These are phyloP conservation scores for Pherbina coryleti DNA, from an alignment of 2,888 invertebrate species.

Conservation along the genomic window DNA sequence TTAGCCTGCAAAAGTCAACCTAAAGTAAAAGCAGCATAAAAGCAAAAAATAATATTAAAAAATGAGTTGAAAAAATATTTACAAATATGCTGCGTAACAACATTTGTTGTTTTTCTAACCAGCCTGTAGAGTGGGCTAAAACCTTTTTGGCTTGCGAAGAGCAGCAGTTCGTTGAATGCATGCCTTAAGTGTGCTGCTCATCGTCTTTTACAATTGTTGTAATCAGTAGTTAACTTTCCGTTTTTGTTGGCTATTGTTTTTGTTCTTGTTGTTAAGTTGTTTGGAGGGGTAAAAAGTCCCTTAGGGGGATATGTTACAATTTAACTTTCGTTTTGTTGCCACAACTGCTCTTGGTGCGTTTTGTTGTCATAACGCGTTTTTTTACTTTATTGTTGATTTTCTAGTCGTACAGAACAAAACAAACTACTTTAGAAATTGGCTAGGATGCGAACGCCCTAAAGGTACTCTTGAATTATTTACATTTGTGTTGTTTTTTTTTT, in stretches of 20 bases:
- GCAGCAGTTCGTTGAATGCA: not conserved
- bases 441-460: not conserved
- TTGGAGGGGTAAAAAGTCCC: not conserved
- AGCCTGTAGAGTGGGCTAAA: not conserved
- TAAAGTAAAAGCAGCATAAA: not conserved
- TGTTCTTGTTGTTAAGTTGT: conserved; percentile 12
- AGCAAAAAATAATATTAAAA: not conserved
- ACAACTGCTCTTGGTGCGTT: not conserved
- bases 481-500: not conserved
- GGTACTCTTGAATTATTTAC: not conserved
- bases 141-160: not conserved
- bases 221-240: not conserved
- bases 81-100: not conserved
- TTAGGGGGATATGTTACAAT: conserved; percentile 42
- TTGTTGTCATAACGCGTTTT: not conserved
- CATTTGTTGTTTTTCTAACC: not conserved
- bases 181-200: not conserved
- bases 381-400: not conserved
- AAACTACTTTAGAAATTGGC: not conserved
- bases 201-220: not conserved
- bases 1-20: not conserved
- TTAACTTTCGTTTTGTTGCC: conserved; percentile 46
- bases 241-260: conserved; percentile 11
- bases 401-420: not conserved
- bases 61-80: not conserved